Evolutionary conservation across 2,113 vertebrate genomes (phyloP).

Genomic region (Nibea albiflora): DNA sequence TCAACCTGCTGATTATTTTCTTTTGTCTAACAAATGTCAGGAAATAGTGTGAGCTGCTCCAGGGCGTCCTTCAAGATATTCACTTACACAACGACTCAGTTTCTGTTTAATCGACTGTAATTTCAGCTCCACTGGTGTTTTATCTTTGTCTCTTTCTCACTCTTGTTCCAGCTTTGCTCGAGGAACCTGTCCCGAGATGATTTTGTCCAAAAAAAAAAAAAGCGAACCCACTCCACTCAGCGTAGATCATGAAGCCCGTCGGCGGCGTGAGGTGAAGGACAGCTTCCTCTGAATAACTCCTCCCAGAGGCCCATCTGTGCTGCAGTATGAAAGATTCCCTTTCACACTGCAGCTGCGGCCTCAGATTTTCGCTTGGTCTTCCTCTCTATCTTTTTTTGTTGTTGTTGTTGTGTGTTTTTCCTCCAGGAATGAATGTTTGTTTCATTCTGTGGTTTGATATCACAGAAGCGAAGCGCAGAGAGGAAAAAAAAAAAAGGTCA

Average conservation of each 20-base stretch:
- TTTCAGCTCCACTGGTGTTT: constrained; percentile 12
- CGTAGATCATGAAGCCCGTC: neutral
- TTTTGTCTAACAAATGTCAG: neutral
- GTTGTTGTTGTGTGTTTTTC: neutral
- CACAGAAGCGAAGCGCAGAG: neutral
- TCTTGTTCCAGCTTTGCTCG: constrained; percentile 81
- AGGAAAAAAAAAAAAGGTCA: constrained; percentile 20
- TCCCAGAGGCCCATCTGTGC: constrained; percentile 43
- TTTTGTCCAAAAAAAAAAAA: constrained; percentile 1
- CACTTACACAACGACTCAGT: neutral
- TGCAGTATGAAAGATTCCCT: constrained; percentile 36
- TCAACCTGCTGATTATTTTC: neutral
- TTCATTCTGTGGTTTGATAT: constrained; percentile 28
- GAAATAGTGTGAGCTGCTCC: neutral
- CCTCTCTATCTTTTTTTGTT: constrained; percentile 5
- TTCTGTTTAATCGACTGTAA: neutral
- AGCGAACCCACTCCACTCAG: neutral
- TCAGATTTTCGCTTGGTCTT: constrained; percentile 24
- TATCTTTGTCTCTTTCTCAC: constrained; percentile 1
- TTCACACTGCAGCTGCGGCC: constrained; percentile 53
- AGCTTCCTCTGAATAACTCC: constrained; percentile 43
- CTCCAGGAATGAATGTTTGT: constrained; percentile 25
- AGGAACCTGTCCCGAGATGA: constrained; percentile 82
- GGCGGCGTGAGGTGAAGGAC: constrained; percentile 36
- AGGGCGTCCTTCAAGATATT: too few relatives aligned